phyloP scores from a whole-genome alignment of 1,140 invertebrate genomes.

The Euura lappo region DNA sequence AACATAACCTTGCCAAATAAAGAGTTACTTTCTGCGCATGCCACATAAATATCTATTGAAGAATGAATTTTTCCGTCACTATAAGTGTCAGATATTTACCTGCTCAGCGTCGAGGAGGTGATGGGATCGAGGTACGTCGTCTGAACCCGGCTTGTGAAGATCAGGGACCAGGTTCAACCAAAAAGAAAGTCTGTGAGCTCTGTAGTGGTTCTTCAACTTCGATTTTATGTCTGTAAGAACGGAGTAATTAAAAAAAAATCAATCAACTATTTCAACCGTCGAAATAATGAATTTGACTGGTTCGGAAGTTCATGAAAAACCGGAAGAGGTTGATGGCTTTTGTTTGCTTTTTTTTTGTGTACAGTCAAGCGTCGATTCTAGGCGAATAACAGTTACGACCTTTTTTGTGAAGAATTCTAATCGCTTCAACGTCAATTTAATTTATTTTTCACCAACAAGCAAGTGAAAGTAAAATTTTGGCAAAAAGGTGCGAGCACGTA shows the following conservation, averaged over 20 bases:
- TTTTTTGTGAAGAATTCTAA: too few relatives aligned
- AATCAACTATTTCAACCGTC: neutral
- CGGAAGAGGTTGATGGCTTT: neutral
- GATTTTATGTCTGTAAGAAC: conserved; percentile 78
- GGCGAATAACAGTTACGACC: neutral
- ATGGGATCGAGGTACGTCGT: conserved; percentile 83
- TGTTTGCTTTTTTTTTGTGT: neutral
- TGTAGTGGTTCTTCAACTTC: conserved; percentile 92
- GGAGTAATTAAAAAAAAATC: conserved; percentile 18
- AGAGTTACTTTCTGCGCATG: too few relatives aligned
- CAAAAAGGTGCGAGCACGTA: conserved; percentile 11
- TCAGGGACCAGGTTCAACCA: conserved; percentile 96
- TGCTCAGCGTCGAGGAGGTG: conserved; percentile 84
- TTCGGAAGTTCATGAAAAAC: neutral
- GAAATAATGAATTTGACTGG: neutral
- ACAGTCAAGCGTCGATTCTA: neutral
- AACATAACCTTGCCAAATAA: too few relatives aligned
- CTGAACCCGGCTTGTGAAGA: conserved; percentile 87
- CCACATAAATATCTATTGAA: too few relatives aligned
- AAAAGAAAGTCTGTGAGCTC: conserved; percentile 91
- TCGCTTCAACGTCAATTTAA: too few relatives aligned
- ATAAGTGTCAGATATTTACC: conserved; percentile 37
- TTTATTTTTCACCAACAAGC: conserved; percentile 8
- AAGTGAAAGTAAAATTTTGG: conserved; percentile 14
- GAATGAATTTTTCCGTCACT: too few relatives aligned